Conservation (phyloP, 2,888 invertebrate species). For the Spodoptera exigua region DNA sequence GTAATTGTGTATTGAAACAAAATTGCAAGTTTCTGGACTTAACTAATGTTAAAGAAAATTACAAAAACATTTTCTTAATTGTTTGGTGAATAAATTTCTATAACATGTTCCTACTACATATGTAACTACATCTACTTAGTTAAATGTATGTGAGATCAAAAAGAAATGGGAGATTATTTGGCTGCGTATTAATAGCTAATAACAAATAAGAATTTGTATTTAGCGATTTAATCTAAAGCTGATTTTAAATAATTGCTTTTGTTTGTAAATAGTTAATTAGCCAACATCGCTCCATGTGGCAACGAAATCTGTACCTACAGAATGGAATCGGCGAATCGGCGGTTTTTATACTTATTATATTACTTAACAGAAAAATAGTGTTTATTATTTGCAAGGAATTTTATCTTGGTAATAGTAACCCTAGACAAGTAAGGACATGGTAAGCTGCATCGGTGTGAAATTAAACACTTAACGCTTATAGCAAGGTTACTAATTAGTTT, state of each 20-base stretch:
- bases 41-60: too few relatives aligned
- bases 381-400: slow-evolving; percentile 1
- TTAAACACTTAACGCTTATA: slow-evolving; percentile 13
- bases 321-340: not conserved
- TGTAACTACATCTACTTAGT: not conserved
- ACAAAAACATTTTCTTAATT: too few relatives aligned
- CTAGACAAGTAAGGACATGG: not conserved
- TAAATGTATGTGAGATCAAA: not conserved
- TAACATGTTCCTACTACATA: too few relatives aligned
- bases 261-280: slow-evolving; percentile 17
- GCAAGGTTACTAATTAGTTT: slow-evolving; percentile 23
- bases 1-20: too few relatives aligned
- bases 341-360: not conserved
- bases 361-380: not conserved
- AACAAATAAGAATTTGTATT: slow-evolving; percentile 9
- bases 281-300: slow-evolving; percentile 3
- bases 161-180: slow-evolving; percentile 3
- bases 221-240: slow-evolving; percentile 1
- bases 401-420: not conserved
- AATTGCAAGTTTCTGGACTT: too few relatives aligned
- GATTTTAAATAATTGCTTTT: slow-evolving; percentile 25
- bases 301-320: slow-evolving; percentile 12
- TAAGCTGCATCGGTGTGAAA: slow-evolving; percentile 23
- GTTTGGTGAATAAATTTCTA: too few relatives aligned
- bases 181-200: not conserved